Evolutionary conservation across 2,797 vertebrate species (phyloP).

Genomic region (Sarcophilus harrisii): DNA sequence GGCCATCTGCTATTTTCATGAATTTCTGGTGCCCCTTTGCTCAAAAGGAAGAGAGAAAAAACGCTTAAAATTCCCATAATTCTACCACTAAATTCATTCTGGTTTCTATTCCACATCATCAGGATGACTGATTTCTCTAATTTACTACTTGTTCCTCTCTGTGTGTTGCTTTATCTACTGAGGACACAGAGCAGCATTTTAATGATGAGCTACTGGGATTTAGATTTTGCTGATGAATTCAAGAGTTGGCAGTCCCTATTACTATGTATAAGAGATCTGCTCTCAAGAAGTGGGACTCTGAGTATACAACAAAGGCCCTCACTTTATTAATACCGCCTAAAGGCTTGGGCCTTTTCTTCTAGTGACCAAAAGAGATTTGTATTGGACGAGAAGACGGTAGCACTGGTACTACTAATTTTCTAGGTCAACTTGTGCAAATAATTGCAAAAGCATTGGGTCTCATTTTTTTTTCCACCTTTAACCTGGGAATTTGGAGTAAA

Average conservation of each 20-base stretch:
- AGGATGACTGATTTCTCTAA: slow-evolving; percentile 2
- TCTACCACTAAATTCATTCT: not conserved
- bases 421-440: not conserved
- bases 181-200: not conserved
- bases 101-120: not conserved
- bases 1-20: not conserved
- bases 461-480: not conserved
- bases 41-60: not conserved
- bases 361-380: not conserved
- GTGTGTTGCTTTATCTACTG: not conserved
- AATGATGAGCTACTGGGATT: accelerated
- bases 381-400: not conserved
- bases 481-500: not conserved
- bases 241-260: not conserved
- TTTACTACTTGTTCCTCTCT: not conserved
- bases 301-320: not conserved
- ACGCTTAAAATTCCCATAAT: not conserved
- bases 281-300: not conserved
- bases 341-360: not conserved
- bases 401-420: not conserved
- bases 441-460: not conserved
- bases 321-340: not conserved
- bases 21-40: not conserved
- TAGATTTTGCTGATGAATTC: not conserved
- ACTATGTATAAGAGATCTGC: not conserved